Conservation (phyloP, 2,113 vertebrate species). For the Chlamydotis undulata region DNA sequence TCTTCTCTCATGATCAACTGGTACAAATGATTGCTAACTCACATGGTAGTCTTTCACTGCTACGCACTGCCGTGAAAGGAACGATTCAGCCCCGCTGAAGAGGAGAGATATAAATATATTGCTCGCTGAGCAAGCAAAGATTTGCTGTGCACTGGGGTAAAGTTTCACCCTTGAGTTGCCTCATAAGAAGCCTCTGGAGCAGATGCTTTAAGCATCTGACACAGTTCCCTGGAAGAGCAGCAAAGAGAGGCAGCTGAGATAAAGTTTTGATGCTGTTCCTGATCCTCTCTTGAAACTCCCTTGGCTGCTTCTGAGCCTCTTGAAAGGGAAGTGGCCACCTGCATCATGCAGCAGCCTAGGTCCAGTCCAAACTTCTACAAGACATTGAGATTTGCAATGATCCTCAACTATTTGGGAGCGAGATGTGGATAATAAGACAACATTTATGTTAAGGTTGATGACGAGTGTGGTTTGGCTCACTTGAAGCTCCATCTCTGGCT, state of each 20-base stretch:
- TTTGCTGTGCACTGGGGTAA: background rate
- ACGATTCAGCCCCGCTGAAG: background rate
- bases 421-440: background rate
- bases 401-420: background rate
- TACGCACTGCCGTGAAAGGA: background rate
- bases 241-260: background rate
- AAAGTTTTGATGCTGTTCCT: background rate
- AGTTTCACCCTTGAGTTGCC: background rate
- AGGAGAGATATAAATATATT: background rate
- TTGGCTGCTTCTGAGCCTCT: background rate
- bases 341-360: background rate
- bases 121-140: background rate
- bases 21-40: background rate
- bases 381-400: background rate
- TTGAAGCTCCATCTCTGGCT: background rate
- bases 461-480: background rate
- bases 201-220: background rate
- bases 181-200: background rate
- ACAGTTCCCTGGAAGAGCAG: background rate
- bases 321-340: background rate
- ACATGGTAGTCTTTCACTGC: background rate
- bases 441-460: background rate
- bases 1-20: background rate
- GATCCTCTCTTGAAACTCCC: background rate
- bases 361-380: background rate